Conservation (phyloP, 2,888 invertebrate species). For the Belgica antarctica region DNA sequence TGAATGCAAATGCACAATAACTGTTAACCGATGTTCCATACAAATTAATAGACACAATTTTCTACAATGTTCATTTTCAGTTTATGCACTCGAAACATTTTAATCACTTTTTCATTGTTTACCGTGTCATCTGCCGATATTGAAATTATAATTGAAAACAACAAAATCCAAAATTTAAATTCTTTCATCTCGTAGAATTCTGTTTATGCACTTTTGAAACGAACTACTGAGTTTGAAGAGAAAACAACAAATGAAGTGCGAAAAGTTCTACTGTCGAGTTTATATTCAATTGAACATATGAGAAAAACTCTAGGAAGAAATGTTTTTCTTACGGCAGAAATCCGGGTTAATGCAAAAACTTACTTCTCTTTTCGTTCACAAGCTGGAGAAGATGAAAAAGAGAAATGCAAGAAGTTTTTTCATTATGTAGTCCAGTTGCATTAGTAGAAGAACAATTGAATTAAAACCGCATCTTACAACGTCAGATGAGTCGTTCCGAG, state of each 20-base stretch:
- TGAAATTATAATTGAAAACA: too few relatives aligned
- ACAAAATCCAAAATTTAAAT: not conserved
- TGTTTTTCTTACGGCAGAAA: slow-evolving; percentile 21
- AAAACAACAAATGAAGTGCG: slow-evolving; percentile 35
- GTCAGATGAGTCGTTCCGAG: too few relatives aligned
- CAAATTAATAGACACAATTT: too few relatives aligned
- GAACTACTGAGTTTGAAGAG: slow-evolving; percentile 17
- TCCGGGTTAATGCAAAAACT: slow-evolving; percentile 35
- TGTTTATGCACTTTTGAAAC: not conserved
- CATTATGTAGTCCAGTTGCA: slow-evolving; percentile 4
- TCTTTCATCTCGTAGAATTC: not conserved
- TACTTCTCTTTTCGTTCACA: slow-evolving; percentile 39
- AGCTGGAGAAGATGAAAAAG: slow-evolving; percentile 3
- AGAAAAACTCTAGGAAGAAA: slow-evolving; percentile 23
- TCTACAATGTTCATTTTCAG: too few relatives aligned
- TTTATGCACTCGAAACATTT: too few relatives aligned
- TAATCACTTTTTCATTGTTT: too few relatives aligned
- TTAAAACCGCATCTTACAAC: too few relatives aligned
- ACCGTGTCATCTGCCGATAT: not conserved
- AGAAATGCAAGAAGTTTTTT: not conserved
- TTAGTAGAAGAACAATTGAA: too few relatives aligned
- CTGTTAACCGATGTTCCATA: too few relatives aligned
- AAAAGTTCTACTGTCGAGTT: not conserved
- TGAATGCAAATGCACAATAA: too few relatives aligned
- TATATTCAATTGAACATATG: slow-evolving; percentile 38